These are phyloP conservation scores for Lithophane leautieri DNA, from an alignment of 2,888 invertebrate species.

Conservation along the genomic window DNA sequence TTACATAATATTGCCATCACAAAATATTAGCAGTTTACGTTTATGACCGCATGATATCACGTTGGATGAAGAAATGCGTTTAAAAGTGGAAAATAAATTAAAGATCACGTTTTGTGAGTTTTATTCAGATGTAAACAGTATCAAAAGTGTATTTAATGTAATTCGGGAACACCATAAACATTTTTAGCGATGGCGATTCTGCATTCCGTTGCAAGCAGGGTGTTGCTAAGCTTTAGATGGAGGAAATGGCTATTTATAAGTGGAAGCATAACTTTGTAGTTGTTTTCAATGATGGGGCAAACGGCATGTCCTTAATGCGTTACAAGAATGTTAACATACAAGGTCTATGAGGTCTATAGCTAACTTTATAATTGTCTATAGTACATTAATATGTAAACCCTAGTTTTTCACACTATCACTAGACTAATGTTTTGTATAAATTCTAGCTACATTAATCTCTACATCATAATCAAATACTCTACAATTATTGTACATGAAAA, in stretches of 20 bases:
- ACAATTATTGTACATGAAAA: constrained; percentile 90
- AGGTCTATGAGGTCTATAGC: constrained; percentile 79
- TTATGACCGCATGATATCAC: constrained; percentile 87
- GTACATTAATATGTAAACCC: constrained; percentile 83
- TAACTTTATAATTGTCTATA: constrained; percentile 82
- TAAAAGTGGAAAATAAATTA: constrained; percentile 60
- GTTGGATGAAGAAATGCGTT: constrained; percentile 75
- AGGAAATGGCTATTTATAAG: constrained; percentile 47
- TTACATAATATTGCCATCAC: constrained; percentile 61
- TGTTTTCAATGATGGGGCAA: constrained; percentile 62
- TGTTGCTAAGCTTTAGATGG: constrained; percentile 60
- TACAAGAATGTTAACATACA: constrained; percentile 78
- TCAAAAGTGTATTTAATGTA: constrained; percentile 34
- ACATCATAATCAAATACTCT: constrained; percentile 86
- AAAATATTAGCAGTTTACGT: constrained; percentile 64
- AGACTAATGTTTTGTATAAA: constrained; percentile 89
- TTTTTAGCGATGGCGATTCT: constrained; percentile 49
- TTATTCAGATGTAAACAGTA: constrained; percentile 13
- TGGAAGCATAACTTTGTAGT: constrained; percentile 68
- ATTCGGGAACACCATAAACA: constrained; percentile 53
- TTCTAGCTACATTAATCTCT: constrained; percentile 85
- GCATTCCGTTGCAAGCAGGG: constrained; percentile 52
- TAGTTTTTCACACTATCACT: constrained; percentile 85
- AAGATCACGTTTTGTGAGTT: constrained; percentile 54
- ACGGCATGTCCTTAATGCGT: constrained; percentile 74